Percentiles rank a stretch among this genome's conserved stretches.
Evolutionary conservation across 1,140 invertebrate genomes (phyloP).

Genomic region (Drosophila chauvacae): DNA sequence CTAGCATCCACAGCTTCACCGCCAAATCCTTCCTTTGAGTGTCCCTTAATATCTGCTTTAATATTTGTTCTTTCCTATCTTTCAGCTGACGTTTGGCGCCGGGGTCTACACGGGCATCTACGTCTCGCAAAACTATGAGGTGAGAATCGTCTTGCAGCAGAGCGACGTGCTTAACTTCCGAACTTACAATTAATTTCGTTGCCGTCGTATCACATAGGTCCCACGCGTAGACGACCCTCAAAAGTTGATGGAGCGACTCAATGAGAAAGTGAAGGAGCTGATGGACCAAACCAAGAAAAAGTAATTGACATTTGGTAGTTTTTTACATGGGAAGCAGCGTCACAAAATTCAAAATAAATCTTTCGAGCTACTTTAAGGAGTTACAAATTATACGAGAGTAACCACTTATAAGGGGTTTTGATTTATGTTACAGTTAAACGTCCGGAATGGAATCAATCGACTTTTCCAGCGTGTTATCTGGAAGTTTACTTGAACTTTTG

Average conservation of each 20-base stretch:
- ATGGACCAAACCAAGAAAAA: constrained; percentile 87
- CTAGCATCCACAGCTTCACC: neutral
- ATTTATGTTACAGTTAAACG: neutral
- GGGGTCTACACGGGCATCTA: constrained; percentile 93
- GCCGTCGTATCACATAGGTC: constrained; percentile 86
- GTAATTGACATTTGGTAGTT: constrained; percentile 55
- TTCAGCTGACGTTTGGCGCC: constrained; percentile 90
- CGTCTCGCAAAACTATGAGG: constrained; percentile 92
- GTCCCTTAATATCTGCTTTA: neutral
- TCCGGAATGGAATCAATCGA: neutral
- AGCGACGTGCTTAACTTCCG: neutral
- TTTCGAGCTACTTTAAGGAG: constrained; percentile 1
- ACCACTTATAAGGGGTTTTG: neutral
- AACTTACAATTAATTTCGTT: neutral
- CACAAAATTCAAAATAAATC: constrained; percentile 20
- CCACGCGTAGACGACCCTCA: constrained; percentile 92
- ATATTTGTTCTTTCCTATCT: constrained; percentile 46
- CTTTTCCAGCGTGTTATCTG: neutral
- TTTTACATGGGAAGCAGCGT: constrained; percentile 1
- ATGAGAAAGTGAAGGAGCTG: constrained; percentile 85
- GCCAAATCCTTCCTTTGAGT: neutral
- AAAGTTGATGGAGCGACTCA: constrained; percentile 88
- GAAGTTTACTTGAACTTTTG: neutral
- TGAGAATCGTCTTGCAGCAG: constrained; percentile 75
- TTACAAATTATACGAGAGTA: neutral